A percentile compares a stretch with the other conserved stretches of the same genome.
Conservation (phyloP, 2,113 vertebrate genomes). For the Nibea albiflora region DNA sequence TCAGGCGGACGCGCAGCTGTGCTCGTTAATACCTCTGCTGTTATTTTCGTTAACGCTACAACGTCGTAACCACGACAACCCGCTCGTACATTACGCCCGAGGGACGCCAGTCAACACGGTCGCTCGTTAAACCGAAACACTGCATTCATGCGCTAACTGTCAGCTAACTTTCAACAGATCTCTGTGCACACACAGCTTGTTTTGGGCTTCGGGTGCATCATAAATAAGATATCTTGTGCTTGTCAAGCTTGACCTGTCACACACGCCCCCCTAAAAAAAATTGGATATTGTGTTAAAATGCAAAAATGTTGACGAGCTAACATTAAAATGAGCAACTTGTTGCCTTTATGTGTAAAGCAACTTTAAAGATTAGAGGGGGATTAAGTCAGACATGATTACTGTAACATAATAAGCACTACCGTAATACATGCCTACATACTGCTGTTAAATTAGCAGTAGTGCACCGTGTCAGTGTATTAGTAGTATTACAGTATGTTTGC, state of each 20-base stretch:
- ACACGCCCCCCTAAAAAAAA: background rate
- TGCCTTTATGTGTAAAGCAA: too few relatives aligned
- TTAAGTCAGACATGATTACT: too few relatives aligned
- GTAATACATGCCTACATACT: background rate
- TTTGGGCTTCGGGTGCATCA: background rate
- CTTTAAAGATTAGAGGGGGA: background rate
- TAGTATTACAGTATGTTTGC: background rate
- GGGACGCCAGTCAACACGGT: too few relatives aligned
- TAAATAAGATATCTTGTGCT: fast-evolving
- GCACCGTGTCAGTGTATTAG: too few relatives aligned
- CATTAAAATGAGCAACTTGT: background rate
- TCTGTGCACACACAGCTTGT: background rate
- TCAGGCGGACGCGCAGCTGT: too few relatives aligned
- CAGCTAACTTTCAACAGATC: too few relatives aligned
- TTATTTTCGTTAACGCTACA: too few relatives aligned
- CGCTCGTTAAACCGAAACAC: background rate
- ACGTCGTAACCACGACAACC: too few relatives aligned
- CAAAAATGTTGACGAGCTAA: background rate
- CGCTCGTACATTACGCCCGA: too few relatives aligned
- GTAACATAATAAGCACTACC: background rate
- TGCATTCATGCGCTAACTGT: background rate
- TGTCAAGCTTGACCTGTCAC: background rate
- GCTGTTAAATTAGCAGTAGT: background rate
- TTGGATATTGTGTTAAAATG: too few relatives aligned
- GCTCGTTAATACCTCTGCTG: too few relatives aligned